Evolutionary conservation across 2,888 invertebrate genomes (phyloP).

Genomic region (Hanleya hanleyi): DNA sequence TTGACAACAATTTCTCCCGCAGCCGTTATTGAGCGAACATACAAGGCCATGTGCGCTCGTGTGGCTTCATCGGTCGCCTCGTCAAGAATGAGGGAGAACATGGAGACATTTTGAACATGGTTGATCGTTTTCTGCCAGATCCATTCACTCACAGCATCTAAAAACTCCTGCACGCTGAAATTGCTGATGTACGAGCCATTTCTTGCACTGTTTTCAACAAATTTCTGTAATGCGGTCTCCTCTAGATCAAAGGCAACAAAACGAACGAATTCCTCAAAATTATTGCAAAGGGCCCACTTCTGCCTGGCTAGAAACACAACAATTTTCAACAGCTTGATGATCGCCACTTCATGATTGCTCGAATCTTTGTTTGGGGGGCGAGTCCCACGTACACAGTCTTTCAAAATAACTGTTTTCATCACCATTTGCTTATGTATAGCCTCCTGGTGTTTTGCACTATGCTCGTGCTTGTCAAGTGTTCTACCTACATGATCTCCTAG

Average conservation of each 20-base stretch:
- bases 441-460: background rate
- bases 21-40: background rate
- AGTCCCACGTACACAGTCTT: too few species aligned
- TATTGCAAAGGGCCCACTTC: background rate
- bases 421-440: background rate
- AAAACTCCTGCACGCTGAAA: background rate
- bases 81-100: background rate
- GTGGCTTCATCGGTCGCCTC: background rate
- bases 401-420: background rate
- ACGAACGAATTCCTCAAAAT: background rate
- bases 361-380: too few species aligned
- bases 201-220: background rate
- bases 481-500: background rate
- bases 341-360: background rate
- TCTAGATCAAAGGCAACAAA: background rate
- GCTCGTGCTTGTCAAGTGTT: background rate
- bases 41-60: background rate
- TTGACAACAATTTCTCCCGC: background rate
- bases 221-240: background rate
- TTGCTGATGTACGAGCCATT: background rate
- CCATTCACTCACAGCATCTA: background rate
- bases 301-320: background rate
- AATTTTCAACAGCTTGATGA: background rate
- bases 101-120: background rate
- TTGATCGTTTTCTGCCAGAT: background rate